These are phyloP conservation scores for Cheilosia vulpina DNA, from an alignment of 2,888 invertebrate species.

Conservation along the genomic window DNA sequence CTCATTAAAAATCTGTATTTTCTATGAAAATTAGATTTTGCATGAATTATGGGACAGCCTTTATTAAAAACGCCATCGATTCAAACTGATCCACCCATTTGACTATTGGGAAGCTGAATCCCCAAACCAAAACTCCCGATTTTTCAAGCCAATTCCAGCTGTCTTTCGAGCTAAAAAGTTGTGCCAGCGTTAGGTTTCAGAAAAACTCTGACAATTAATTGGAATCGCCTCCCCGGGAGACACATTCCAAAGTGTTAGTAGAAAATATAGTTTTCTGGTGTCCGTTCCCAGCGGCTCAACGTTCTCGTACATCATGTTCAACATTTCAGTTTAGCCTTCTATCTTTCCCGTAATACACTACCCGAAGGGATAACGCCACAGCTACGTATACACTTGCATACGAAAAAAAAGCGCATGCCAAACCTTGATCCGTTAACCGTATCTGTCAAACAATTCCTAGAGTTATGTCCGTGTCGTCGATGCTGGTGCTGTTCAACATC, in stretches of 20 bases:
- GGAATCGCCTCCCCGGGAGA: constrained; percentile 12
- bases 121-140: too few species aligned
- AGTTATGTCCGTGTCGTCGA: constrained; percentile 50
- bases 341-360: constrained; percentile 23
- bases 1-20: too few species aligned
- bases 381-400: neutral
- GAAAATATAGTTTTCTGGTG: constrained; percentile 35
- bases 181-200: too few species aligned
- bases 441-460: constrained; percentile 69
- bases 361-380: constrained; percentile 37
- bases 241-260: neutral
- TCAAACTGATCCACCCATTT: too few species aligned
- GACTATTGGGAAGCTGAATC: too few species aligned
- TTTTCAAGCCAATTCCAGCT: too few species aligned
- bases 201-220: too few species aligned
- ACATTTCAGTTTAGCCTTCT: constrained; percentile 8
- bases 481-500: constrained; percentile 47
- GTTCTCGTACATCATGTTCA: constrained; percentile 25
- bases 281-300: neutral
- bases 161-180: too few species aligned
- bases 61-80: too few species aligned
- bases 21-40: too few species aligned
- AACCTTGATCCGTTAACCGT: constrained; percentile 50
- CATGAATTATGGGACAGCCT: too few species aligned
- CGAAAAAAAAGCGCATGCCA: constrained; percentile 6